These are phyloP conservation scores for Panorpa germanica DNA, from an alignment of 2,888 invertebrate genomes.

Conservation along the genomic window DNA sequence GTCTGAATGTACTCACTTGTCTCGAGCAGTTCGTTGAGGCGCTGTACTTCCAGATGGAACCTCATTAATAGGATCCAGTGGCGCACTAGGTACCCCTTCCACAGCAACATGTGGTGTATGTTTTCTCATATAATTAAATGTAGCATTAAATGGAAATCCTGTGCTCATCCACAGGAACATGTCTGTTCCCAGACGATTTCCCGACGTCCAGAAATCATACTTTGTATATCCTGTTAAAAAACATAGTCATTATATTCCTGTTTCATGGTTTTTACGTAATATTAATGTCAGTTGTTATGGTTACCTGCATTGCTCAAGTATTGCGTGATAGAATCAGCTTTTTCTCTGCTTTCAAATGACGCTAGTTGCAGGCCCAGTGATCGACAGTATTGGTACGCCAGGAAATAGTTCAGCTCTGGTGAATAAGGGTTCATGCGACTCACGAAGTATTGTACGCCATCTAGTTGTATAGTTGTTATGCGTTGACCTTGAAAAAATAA, in stretches of 20 bases:
- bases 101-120: slow-evolving; percentile 25
- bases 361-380: slow-evolving; percentile 69
- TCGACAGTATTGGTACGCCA: slow-evolving; percentile 76
- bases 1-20: slow-evolving; percentile 32
- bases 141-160: slow-evolving; percentile 69
- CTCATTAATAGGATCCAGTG: slow-evolving; percentile 39
- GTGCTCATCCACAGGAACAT: slow-evolving; percentile 86
- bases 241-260: slow-evolving; percentile 2
- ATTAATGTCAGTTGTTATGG: slow-evolving; percentile 7
- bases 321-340: slow-evolving; percentile 66
- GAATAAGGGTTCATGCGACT: slow-evolving; percentile 77
- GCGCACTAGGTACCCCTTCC: slow-evolving; percentile 26
- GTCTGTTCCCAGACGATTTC: slow-evolving; percentile 69
- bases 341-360: slow-evolving; percentile 73
- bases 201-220: slow-evolving; percentile 78
- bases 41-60: slow-evolving; percentile 55
- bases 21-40: slow-evolving; percentile 58
- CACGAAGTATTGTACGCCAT: slow-evolving; percentile 71
- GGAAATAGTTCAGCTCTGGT: slow-evolving; percentile 68
- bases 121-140: slow-evolving; percentile 66
- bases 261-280: not conserved
- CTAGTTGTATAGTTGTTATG: slow-evolving; percentile 71
- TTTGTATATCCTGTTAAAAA: slow-evolving; percentile 43
- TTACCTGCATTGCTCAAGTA: slow-evolving; percentile 65
- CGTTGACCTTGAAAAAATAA: slow-evolving; percentile 48